phyloP scores from a whole-genome alignment of 2,888 invertebrate species.

The Galerucella nymphaeae region DNA sequence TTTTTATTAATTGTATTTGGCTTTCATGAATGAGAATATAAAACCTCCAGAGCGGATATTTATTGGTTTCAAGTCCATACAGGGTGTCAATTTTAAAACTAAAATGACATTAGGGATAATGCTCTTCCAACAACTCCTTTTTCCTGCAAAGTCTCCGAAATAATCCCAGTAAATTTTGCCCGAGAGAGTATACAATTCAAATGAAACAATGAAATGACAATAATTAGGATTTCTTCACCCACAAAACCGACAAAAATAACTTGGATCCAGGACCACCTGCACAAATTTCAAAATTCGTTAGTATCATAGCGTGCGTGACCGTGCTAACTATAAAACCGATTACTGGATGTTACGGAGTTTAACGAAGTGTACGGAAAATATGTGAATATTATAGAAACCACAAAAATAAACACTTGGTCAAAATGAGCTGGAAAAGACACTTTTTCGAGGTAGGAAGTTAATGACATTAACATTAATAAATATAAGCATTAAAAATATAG shows the following conservation, averaged over 20 bases:
- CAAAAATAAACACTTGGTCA: conserved; percentile 9
- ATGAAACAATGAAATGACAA: conserved; percentile 40
- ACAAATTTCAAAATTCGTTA: conserved; percentile 46
- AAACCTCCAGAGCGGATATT: too few relatives aligned
- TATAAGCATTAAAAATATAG: too few relatives aligned
- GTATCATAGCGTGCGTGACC: conserved; percentile 43
- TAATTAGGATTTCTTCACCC: conserved; percentile 19
- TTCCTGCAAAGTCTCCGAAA: too few relatives aligned
- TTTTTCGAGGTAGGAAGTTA: conserved; percentile 37
- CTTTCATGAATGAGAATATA: conserved; percentile 32
- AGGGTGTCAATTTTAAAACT: too few relatives aligned
- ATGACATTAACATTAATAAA: not conserved
- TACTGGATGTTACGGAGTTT: not conserved
- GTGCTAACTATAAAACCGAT: conserved; percentile 32
- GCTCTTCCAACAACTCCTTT: too few relatives aligned
- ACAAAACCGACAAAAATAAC: conserved; percentile 51
- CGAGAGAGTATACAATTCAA: conserved; percentile 5
- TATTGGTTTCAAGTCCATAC: too few relatives aligned
- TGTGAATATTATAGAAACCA: conserved; percentile 1
- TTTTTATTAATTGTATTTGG: conserved; percentile 26
- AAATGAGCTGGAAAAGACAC: conserved; percentile 39
- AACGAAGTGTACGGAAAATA: conserved; percentile 18
- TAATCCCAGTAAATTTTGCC: too few relatives aligned
- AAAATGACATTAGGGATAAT: too few relatives aligned
- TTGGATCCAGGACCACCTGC: conserved; percentile 58